These are phyloP conservation scores for Bhutanitis thaidina DNA, from an alignment of 2,888 invertebrate genomes.

Conservation along the genomic window DNA sequence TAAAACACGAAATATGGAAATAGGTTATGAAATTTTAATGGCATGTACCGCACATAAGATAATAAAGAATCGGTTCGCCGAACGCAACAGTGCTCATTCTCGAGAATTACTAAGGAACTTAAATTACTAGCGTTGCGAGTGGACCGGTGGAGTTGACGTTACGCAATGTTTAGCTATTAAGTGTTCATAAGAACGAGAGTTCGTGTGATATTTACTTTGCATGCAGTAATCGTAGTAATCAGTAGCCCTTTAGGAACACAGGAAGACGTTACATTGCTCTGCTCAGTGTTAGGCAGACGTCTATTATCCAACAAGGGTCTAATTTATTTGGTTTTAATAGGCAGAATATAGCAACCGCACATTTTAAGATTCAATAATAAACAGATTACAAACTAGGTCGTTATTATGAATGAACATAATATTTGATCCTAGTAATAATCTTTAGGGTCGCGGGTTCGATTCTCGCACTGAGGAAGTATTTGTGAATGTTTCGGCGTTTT, in stretches of 20 bases:
- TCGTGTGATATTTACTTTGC: slow-evolving; percentile 13
- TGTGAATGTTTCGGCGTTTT: no score
- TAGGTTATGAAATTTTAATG: no score
- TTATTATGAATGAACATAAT: no score
- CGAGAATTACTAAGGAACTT: slow-evolving; percentile 14
- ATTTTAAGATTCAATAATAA: no score
- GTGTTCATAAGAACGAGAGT: slow-evolving; percentile 4
- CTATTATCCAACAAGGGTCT: no score
- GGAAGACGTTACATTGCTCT: background rate
- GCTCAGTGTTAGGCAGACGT: background rate
- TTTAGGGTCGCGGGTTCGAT: no score
- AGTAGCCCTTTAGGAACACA: background rate
- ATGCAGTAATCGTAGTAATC: background rate
- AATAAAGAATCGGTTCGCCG: slow-evolving; percentile 2
- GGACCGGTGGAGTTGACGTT: slow-evolving; percentile 5
- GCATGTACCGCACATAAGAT: background rate
- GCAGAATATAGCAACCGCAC: no score
- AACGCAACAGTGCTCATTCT: slow-evolving; percentile 1
- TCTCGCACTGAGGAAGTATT: no score
- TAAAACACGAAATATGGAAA: no score
- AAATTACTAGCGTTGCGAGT: slow-evolving; percentile 9
- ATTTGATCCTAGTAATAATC: no score
- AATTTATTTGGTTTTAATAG: no score
- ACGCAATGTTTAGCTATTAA: slow-evolving; percentile 13
- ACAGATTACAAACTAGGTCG: no score